Percentiles rank a stretch among this genome's conserved stretches.
phyloP scores from a whole-genome alignment of 2,113 vertebrate species.

The Xiphorhynchus elegans region DNA sequence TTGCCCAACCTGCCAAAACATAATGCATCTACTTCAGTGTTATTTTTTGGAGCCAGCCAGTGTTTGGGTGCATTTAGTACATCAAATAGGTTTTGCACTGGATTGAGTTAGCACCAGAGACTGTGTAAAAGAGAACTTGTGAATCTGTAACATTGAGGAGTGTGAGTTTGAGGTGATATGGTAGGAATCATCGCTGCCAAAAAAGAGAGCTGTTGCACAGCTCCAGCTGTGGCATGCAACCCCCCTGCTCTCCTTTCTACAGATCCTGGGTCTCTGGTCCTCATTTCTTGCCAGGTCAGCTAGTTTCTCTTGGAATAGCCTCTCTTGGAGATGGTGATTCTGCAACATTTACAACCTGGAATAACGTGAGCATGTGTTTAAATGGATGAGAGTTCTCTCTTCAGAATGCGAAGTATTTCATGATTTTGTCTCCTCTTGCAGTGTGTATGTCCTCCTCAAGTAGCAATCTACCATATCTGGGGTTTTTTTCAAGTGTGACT shows the following conservation, averaged over 20 bases:
- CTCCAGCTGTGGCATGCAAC: not conserved
- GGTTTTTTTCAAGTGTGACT: not conserved
- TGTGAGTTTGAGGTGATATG: not conserved
- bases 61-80: not conserved
- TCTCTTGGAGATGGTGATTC: not conserved
- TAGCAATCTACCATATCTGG: not conserved
- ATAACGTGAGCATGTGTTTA: not conserved
- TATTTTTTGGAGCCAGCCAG: not conserved
- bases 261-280: not conserved
- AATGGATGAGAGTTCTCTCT: not conserved
- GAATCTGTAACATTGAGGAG: accelerated
- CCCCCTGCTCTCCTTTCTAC: not conserved
- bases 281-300: not conserved
- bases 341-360: not conserved
- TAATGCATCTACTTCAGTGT: not conserved
- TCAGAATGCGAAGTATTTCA: not conserved
- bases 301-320: not conserved
- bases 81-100: not conserved
- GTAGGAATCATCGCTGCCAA: not conserved
- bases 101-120: not conserved
- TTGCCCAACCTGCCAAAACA: not conserved
- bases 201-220: not conserved
- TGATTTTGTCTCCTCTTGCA: not conserved
- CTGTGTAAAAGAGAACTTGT: not conserved
- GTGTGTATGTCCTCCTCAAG: not conserved